Evolutionary conservation across 2,888 invertebrate species (phyloP), one percentile per base, ranked within the genome.

Genomic region (Idaea dimidiata): DNA sequence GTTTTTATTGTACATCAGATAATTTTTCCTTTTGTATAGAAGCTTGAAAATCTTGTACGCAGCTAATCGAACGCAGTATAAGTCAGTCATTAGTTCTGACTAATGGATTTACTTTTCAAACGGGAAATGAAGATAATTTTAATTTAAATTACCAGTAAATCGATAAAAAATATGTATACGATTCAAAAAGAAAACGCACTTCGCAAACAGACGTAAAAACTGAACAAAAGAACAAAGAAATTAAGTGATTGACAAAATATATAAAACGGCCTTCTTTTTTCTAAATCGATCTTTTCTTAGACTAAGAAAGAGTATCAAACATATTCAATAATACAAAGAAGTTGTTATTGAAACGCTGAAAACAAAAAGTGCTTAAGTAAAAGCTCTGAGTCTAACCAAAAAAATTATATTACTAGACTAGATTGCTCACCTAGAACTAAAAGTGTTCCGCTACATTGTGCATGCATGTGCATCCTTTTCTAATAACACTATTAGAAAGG

Each of bases 181-280:
- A 43, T 43, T 43, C 43, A 43, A 43, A 43, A 43, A 43, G 14
- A 43, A 43, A 43, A 43, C 43, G 43, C 43, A 43, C 43, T 43
- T 43, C 43, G 10, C 17, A 57, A 31, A 31, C 57, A 18, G 17
- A 56, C 32, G 56, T 33, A 17, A 60, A 55, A 33, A 56, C 31
- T 24, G 24, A 14, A 55, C 24, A 56, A 43, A 31, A 56, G 53
- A 53, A 53, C 17, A 17, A 24, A 24, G 24, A 24, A 24, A 24
- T 24, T 10, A 43, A 43, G 10, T 43, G 43, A 43, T 14, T 43
- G 43, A 10, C 43, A 43, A 10, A n/a, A 43, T 43, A 10, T 62
- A 56, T 55, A 53, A 14, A 17, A 16, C 57, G 10, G 1, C 53
- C 33, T 33, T 43, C 43, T 10, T 43, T 43, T 43, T 43, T 43